Percentiles rank a stretch among this genome's conserved stretches.
Evolutionary conservation across 2,888 invertebrate genomes (phyloP).

Genomic region (Acrobasis repandana): DNA sequence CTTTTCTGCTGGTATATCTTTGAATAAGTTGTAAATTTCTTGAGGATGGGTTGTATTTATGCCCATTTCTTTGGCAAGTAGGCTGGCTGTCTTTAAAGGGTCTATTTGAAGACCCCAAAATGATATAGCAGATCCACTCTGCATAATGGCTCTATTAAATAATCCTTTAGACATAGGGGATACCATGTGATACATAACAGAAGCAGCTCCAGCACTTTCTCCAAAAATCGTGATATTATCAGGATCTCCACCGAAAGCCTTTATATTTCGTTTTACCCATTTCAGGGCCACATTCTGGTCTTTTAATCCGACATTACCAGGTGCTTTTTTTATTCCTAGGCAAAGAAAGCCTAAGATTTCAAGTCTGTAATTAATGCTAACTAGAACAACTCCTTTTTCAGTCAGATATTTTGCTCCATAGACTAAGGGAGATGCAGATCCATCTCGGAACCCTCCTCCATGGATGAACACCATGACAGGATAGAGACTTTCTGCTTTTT

Average conservation of each 20-base stretch:
- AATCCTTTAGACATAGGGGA: conserved; percentile 69
- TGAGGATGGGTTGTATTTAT: conserved; percentile 49
- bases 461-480: conserved; percentile 77
- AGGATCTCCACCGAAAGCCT: conserved; percentile 67
- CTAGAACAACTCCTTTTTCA: conserved; percentile 61
- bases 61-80: conserved; percentile 57
- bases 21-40: conserved; percentile 57
- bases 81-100: conserved; percentile 57
- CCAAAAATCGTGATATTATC: conserved; percentile 69
- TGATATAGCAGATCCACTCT: conserved; percentile 69
- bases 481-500: conserved; percentile 31
- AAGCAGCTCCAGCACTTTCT: conserved; percentile 72
- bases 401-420: conserved; percentile 69
- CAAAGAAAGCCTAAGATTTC: conserved; percentile 71
- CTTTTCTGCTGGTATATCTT: conserved; percentile 44
- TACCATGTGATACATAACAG: conserved; percentile 63
- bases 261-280: conserved; percentile 66
- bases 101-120: conserved; percentile 70
- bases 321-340: conserved; percentile 66
- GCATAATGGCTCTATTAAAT: conserved; percentile 67
- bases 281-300: conserved; percentile 68
- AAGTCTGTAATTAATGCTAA: conserved; percentile 70
- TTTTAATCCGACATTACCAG: conserved; percentile 71
- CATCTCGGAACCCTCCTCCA: conserved; percentile 71
- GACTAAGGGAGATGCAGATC: conserved; percentile 62